Evolutionary conservation across 2,888 invertebrate species (phyloP).

Genomic region (Lasioglossum vierecki): DNA sequence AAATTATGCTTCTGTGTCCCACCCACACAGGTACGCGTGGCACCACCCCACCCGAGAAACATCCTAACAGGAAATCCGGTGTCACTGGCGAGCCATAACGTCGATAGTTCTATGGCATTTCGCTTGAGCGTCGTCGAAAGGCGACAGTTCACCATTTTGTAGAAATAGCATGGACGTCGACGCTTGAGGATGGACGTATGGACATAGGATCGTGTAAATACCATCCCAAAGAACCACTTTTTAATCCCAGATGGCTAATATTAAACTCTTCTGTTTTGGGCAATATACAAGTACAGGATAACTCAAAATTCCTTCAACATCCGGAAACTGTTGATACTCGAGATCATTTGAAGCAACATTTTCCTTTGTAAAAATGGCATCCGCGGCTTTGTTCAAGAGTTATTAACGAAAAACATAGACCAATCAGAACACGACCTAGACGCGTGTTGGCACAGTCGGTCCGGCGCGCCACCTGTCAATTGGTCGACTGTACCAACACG

Average conservation of each 20-base stretch:
- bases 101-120: not conserved
- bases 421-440: too few species aligned
- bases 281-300: too few species aligned
- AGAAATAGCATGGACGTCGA: not conserved
- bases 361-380: too few species aligned
- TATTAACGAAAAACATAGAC: too few species aligned
- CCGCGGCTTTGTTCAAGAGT: too few species aligned
- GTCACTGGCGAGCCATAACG: not conserved
- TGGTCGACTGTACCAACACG: too few species aligned
- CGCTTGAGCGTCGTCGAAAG: not conserved
- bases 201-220: not conserved
- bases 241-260: not conserved
- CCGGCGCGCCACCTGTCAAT: too few species aligned
- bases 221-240: not conserved
- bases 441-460: too few species aligned
- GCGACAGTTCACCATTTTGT: not conserved
- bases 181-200: not conserved
- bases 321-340: too few species aligned
- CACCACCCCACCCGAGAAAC: not conserved
- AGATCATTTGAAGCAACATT: too few species aligned
- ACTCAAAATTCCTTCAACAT: too few species aligned
- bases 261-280: too few species aligned
- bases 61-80: not conserved
- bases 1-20: not conserved
- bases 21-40: not conserved